Percentiles rank a stretch among this genome's conserved stretches.
Conservation (phyloP, 2,797 vertebrate species). For the Nannoperca australis region DNA sequence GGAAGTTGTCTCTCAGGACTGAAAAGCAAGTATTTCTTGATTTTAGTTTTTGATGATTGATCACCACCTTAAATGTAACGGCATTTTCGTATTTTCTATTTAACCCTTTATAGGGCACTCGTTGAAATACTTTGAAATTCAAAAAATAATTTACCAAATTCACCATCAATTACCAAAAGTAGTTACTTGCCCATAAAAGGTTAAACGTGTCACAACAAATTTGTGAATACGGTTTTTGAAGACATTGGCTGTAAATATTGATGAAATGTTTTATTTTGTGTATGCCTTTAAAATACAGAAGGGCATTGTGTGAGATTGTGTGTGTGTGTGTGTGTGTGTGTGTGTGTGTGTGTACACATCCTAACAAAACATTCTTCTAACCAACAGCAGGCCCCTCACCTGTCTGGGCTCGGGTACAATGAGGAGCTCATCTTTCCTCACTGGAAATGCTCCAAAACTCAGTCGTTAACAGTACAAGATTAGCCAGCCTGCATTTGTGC, state of each 20-base stretch:
- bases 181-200: no score
- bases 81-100: background rate
- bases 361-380: constrained; percentile 27
- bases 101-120: no score
- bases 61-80: no score
- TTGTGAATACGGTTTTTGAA: background rate
- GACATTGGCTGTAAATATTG: background rate
- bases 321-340: no score
- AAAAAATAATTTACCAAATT: no score
- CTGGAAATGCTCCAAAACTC: constrained; percentile 47
- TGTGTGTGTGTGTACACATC: no score
- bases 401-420: constrained; percentile 64
- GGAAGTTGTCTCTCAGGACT: background rate
- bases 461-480: constrained; percentile 71
- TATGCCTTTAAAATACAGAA: background rate
- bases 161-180: no score
- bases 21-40: no score
- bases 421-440: constrained; percentile 68
- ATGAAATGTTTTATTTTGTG: background rate
- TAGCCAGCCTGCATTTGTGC: constrained; percentile 53
- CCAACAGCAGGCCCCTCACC: constrained; percentile 68
- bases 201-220: background rate
- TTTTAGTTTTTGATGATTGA: no score
- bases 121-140: no score
- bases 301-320: background rate